Conservation (phyloP, 2,888 invertebrate species). For the Coenonympha arcania region DNA sequence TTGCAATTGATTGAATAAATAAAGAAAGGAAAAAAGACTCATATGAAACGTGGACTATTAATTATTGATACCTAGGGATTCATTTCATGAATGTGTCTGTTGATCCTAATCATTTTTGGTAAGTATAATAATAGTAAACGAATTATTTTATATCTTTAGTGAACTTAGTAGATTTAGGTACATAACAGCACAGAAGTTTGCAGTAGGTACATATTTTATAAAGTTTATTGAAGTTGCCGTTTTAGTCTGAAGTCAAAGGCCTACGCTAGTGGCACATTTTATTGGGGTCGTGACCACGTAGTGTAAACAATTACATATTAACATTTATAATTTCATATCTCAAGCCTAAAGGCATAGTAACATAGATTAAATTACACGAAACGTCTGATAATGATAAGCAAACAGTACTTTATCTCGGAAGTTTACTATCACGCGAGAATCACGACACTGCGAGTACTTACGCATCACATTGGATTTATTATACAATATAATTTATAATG, state of each 20-base stretch:
- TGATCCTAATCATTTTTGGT: too few relatives aligned
- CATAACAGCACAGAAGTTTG: too few relatives aligned
- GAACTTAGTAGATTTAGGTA: too few relatives aligned
- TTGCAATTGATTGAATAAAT: too few relatives aligned
- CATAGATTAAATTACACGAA: slow-evolving; percentile 5
- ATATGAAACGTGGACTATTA: too few relatives aligned
- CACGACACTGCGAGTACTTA: slow-evolving; percentile 26
- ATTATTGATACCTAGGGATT: too few relatives aligned
- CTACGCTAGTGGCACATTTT: not conserved
- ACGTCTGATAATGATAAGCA: slow-evolving; percentile 27
- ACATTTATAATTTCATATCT: not conserved
- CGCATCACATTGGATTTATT: not conserved
- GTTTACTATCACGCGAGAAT: slow-evolving; percentile 20
- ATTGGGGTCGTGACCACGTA: not conserved
- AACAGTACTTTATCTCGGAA: slow-evolving; percentile 25
- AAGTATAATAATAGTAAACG: too few relatives aligned
- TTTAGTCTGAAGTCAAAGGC: not conserved
- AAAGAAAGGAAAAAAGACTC: too few relatives aligned
- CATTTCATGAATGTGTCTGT: too few relatives aligned
- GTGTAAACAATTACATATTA: not conserved
- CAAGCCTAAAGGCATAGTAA: slow-evolving; percentile 8
- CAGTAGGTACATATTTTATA: not conserved
- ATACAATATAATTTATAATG: too few relatives aligned
- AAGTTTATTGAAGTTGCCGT: not conserved
- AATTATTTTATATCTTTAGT: too few relatives aligned